Percentiles rank a stretch among this genome's conserved stretches.
phyloP scores from a whole-genome alignment of 2,888 invertebrate species.

The Himalopsyche japonica region DNA sequence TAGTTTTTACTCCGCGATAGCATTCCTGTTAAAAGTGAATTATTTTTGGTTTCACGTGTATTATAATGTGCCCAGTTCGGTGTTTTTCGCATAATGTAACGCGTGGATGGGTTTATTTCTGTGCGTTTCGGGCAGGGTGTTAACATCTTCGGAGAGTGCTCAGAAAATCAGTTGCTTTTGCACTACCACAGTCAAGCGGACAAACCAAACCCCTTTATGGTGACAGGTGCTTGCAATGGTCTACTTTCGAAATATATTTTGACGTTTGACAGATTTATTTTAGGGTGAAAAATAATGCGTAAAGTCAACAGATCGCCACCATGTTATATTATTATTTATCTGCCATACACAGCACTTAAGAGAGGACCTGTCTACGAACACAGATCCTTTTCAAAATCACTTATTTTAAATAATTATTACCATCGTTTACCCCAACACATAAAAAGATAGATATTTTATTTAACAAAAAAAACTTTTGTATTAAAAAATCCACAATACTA shows the following conservation, averaged over 20 bases:
- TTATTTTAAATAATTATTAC: background rate
- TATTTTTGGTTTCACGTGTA: background rate
- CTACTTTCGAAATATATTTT: background rate
- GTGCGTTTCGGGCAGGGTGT: background rate
- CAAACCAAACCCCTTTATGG: conserved; percentile 30
- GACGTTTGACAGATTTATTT: background rate
- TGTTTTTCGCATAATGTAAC: background rate
- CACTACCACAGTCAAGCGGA: conserved; percentile 1
- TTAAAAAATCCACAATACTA: no score
- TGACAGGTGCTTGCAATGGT: conserved; percentile 25
- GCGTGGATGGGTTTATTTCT: background rate
- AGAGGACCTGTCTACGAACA: background rate
- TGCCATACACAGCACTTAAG: background rate
- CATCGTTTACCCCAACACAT: no score
- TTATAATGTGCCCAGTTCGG: background rate
- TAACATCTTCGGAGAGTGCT: background rate
- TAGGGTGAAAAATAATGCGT: background rate
- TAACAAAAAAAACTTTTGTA: background rate
- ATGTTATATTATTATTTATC: background rate
- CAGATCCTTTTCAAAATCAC: background rate
- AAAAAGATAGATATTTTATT: no score
- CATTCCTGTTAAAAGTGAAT: background rate
- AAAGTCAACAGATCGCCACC: background rate
- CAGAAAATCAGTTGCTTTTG: background rate
- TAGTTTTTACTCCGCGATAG: conserved; percentile 1